Evolutionary conservation across 2,888 invertebrate genomes (phyloP), one percentile per base, ranked within the genome.

Genomic region (Plagodis dolabraria): DNA sequence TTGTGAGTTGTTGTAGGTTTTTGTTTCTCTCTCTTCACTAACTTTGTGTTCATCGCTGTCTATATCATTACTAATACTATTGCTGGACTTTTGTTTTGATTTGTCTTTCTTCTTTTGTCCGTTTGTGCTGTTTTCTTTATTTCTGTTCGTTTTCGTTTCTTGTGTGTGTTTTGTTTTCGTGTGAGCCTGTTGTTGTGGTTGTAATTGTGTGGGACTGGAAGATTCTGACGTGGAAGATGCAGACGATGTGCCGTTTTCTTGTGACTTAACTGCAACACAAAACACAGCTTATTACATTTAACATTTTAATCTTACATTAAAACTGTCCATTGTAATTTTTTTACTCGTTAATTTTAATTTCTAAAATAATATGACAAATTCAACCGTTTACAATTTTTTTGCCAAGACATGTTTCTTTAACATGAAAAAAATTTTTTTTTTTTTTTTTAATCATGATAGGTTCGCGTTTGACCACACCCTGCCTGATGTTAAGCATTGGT

Each of bases 41-140:
- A 64, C 49, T 64, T 74, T 67, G 67, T 65, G 38, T 54, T 67
- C 55, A 52, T 67, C 50, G 47, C 33, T 88, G 79, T 77, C 88
- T 74, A 66, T 86, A 81, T 74, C 89, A 76, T 81, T 75, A 67
- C 69, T 86, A 71, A 75, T 82, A 74, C 72, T 92, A 85, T 93
- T 93, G 77, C 89, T 93, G 77, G 93, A 93, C 71, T 93, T 93
- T 67, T 90, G 82, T 77, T 92, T 93, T 64, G 93, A 86, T 86
- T 94, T 91, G 82, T 93, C 87, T 85, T 86, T 89, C 77, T 86
- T 89, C 85, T 89, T 80, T 67, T 87, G 86, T 69, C 82, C 79
- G 71, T 85, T 93, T 86, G 93, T 94, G 83, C 92, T 92, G 78
- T 77, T 85, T 72, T 86, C 92, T 76, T 88, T 91, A 77, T 86